Base-by-base conservation (phyloP, 2,113 vertebrate genomes). In the Eretmochelys imbricata region DNA sequence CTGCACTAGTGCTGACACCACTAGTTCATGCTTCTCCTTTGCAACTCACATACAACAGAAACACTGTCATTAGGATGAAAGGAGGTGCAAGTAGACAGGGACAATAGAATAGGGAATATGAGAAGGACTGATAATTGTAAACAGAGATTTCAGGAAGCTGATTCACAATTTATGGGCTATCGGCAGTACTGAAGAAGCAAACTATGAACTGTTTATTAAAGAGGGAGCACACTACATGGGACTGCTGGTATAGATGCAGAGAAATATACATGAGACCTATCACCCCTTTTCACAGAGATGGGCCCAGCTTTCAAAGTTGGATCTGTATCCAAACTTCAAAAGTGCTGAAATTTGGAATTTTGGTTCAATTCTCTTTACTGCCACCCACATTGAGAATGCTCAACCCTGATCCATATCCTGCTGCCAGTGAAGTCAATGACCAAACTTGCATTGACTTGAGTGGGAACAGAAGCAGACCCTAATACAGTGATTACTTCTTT, bases 11-110 rank as follows among this genome's bases (percentile, higher is more conserved):
- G 93, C 81, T 95, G 81, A 51, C 16, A 93, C 89, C 48, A 90
- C 91, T 92, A 89, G 57, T 93, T 89, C 91, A 85, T 93, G 95
- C 93, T 92, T 97, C 95, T 94, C 95, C 88, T 84, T 59, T 84
- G 96, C 89, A 93, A 89, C 95, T 91, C 94, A 92, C 92, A 93
- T 96, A 29, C 25, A 96, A 96, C 89, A 93, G 85, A 93, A 95
- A 85, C 22, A 27, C 27, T 46, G 22, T 13, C 38, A 72, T 72
- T 72, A 22, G n/a, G 25, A 27, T 79, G 51, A 54, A 94, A 50
- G 84, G 84, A 89, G 90, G 91, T 0, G 2, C 82, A 87, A 89
- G 48, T 38, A 93, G 90, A 89, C 82, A 72, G 82, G 82, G 81
- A 94, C 51, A 75, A 81, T 76, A 94, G 65, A 92, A 93, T 91